Evolutionary conservation across 2,797 vertebrate genomes (phyloP).

Genomic region (Ctenochaetus hawaiiensis): DNA sequence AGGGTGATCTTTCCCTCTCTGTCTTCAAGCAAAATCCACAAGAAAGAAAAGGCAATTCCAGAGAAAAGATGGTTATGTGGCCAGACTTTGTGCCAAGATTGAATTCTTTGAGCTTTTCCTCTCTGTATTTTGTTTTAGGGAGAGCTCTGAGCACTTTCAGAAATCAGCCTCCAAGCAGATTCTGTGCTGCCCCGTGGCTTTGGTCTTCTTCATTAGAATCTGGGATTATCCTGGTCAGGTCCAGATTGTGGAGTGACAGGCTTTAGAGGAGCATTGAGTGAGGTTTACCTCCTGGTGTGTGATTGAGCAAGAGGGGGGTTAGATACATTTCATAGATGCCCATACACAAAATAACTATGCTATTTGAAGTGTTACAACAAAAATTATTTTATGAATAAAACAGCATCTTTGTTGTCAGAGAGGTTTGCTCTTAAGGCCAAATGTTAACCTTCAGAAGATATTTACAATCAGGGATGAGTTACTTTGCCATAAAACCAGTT

Average conservation of each 20-base stretch:
- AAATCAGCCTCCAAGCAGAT: slow-evolving; percentile 31
- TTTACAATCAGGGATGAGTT: not conserved
- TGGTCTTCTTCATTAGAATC: slow-evolving; percentile 24
- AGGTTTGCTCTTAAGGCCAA: not conserved
- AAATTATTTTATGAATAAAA: not conserved
- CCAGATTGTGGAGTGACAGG: slow-evolving; percentile 78
- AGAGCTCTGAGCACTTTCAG: slow-evolving; percentile 34
- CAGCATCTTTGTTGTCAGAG: not conserved
- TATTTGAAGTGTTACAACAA: not conserved
- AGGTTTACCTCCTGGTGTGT: slow-evolving; percentile 78
- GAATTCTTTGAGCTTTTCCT: slow-evolving; percentile 39
- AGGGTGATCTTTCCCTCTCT: not conserved
- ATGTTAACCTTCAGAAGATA: not conserved
- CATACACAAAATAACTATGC: not conserved
- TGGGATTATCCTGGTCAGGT: slow-evolving; percentile 76
- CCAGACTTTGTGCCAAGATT: slow-evolving; percentile 4
- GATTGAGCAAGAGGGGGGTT: slow-evolving; percentile 31
- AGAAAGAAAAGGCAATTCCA: slow-evolving; percentile 26
- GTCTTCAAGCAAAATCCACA: slow-evolving; percentile 34
- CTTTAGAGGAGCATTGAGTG: slow-evolving; percentile 63
- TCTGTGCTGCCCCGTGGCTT: slow-evolving; percentile 18
- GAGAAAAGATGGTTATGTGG: slow-evolving; percentile 9
- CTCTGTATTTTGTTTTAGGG: slow-evolving; percentile 21
- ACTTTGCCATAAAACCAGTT: slow-evolving; percentile 2
- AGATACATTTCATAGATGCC: not conserved